Conservation (phyloP, 2,888 invertebrate species). For the Masnerella sp. region DNA sequence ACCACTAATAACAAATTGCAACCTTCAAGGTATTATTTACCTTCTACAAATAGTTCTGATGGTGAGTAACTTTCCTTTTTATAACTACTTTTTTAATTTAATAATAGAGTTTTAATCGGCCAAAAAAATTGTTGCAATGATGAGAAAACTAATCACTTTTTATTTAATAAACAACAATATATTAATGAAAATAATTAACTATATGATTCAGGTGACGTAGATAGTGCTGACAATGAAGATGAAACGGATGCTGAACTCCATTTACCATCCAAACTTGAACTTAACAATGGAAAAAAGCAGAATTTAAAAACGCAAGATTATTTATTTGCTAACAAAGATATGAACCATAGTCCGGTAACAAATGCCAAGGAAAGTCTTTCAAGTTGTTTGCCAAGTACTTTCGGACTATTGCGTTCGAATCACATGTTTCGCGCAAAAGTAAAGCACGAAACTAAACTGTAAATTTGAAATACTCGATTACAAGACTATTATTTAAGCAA, state of each 20-base stretch:
- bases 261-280: constrained; percentile 63
- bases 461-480: constrained; percentile 32
- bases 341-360: constrained; percentile 62
- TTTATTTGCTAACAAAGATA: constrained; percentile 65
- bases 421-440: constrained; percentile 73
- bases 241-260: constrained; percentile 75
- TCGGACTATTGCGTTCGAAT: constrained; percentile 70
- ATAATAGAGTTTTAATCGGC: too few relatives aligned
- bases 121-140: too few relatives aligned
- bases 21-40: constrained; percentile 81
- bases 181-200: background rate
- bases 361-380: constrained; percentile 60
- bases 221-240: constrained; percentile 87
- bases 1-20: constrained; percentile 80
- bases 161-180: too few relatives aligned
- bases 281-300: constrained; percentile 59
- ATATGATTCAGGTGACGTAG: constrained; percentile 84
- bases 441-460: constrained; percentile 76
- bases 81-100: too few relatives aligned
- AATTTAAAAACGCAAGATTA: constrained; percentile 60
- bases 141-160: too few relatives aligned
- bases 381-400: constrained; percentile 69
- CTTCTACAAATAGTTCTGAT: constrained; percentile 91
- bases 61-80: constrained; percentile 79
- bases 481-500: too few relatives aligned